Percentiles rank a stretch among this genome's conserved stretches.
Conservation (phyloP, 2,797 vertebrate genomes). For the Okamejei kenojei region DNA sequence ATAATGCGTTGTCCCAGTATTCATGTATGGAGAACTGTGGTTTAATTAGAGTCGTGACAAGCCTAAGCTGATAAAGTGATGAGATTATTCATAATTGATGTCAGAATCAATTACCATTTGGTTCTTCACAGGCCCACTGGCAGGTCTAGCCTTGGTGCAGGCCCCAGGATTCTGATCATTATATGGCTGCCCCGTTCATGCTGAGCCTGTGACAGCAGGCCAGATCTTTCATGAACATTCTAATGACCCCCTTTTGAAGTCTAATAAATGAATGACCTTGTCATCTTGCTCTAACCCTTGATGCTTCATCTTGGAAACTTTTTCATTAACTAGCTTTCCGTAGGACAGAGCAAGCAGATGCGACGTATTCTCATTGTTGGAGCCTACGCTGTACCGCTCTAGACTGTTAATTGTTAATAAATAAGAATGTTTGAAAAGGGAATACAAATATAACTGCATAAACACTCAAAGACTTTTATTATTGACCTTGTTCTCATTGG, state of each 20-base stretch:
- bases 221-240: constrained; percentile 70
- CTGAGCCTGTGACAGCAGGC: constrained; percentile 65
- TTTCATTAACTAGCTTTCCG: constrained; percentile 44
- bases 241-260: constrained; percentile 79
- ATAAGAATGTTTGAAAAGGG: constrained; percentile 44
- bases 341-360: constrained; percentile 46
- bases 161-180: constrained; percentile 87
- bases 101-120: constrained; percentile 91
- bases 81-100: constrained; percentile 99
- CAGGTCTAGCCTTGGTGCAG: constrained; percentile 83
- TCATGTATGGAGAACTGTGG: constrained; percentile 85
- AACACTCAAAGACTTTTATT: background rate
- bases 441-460: background rate
- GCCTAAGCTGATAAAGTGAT: constrained; percentile 91
- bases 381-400: constrained; percentile 34
- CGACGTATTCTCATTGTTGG: constrained; percentile 44
- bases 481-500: constrained; percentile 15
- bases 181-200: constrained; percentile 64
- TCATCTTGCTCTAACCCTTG: constrained; percentile 62
- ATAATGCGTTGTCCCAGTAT: constrained; percentile 84
- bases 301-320: constrained; percentile 55
- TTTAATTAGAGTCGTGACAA: constrained; percentile 99
- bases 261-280: constrained; percentile 77
- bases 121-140: constrained; percentile 83
- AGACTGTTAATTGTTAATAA: constrained; percentile 45